Conservation (phyloP, 2,797 vertebrate species). For the Micrastur ruficollis region DNA sequence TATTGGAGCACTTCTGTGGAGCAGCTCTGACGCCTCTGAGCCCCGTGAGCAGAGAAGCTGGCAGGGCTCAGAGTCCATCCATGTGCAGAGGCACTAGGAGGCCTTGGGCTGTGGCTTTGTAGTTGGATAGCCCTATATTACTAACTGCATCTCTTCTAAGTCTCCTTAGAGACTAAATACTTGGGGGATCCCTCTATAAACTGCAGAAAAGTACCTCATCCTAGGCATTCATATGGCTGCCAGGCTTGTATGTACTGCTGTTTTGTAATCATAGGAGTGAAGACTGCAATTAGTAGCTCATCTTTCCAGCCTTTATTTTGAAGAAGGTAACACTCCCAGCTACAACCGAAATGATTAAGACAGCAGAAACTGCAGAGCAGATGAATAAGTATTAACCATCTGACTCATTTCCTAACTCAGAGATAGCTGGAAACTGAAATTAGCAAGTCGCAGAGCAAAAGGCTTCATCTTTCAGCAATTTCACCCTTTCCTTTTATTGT, state of each 20-base stretch:
- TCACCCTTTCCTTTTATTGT: neutral
- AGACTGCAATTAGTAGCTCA: neutral
- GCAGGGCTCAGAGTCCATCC: accelerated
- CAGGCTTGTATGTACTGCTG: neutral
- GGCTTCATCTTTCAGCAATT: neutral
- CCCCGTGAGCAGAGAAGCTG: neutral
- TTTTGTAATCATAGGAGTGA: neutral
- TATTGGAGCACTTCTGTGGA: neutral
- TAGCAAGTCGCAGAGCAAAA: neutral
- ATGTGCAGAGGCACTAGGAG: neutral
- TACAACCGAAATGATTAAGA: neutral
- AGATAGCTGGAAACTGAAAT: constrained; percentile 8
- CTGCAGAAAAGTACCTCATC: neutral
- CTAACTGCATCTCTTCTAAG: neutral
- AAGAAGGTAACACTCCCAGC: neutral
- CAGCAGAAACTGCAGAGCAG: constrained; percentile 6
- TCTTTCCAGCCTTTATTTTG: constrained; percentile 16
- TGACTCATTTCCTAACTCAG: constrained; percentile 48
- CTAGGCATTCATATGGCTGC: neutral
- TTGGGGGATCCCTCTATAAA: neutral
- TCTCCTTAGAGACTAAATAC: neutral
- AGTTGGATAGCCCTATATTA: neutral
- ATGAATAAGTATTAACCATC: constrained; percentile 41
- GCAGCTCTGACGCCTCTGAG: neutral
- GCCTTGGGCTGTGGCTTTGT: neutral